Evolutionary conservation across 2,113 vertebrate species (phyloP).

Genomic region (Dipodomys ordii): DNA sequence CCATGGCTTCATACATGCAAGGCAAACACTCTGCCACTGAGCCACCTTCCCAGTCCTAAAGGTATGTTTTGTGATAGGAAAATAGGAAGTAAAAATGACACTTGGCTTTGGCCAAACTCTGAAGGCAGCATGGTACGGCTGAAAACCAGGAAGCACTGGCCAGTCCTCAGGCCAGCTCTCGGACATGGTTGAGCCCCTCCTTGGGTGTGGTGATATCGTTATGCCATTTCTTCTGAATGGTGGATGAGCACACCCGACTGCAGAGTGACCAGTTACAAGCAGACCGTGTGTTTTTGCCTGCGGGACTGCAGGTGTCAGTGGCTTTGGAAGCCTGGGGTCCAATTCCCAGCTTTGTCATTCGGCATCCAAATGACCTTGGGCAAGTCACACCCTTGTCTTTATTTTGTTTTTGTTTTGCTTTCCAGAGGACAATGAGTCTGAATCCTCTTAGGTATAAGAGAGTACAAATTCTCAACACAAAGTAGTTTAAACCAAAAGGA

Average conservation of each 20-base stretch:
- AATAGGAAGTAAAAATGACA: not conserved
- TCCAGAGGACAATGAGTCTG: not conserved
- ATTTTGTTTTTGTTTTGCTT: not conserved
- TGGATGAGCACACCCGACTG: not conserved
- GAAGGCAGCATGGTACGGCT: not conserved
- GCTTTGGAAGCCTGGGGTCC: not conserved
- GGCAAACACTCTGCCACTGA: no score
- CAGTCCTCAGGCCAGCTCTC: not conserved
- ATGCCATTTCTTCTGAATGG: not conserved
- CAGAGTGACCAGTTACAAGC: not conserved
- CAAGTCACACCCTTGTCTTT: not conserved
- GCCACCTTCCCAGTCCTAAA: no score
- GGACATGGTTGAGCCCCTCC: not conserved
- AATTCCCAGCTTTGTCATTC: not conserved
- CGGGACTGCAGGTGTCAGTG: not conserved
- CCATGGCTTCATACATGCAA: no score
- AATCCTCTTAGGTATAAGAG: not conserved
- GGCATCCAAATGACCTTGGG: not conserved
- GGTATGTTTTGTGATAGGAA: not conserved
- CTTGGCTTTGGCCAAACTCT: not conserved
- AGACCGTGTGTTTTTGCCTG: not conserved
- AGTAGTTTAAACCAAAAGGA: constrained; percentile 14
- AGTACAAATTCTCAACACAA: not conserved
- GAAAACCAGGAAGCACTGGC: not conserved
- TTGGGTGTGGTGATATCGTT: not conserved